phyloP scores from a whole-genome alignment of 2,113 vertebrate genomes.

The Suncus etruscus region DNA sequence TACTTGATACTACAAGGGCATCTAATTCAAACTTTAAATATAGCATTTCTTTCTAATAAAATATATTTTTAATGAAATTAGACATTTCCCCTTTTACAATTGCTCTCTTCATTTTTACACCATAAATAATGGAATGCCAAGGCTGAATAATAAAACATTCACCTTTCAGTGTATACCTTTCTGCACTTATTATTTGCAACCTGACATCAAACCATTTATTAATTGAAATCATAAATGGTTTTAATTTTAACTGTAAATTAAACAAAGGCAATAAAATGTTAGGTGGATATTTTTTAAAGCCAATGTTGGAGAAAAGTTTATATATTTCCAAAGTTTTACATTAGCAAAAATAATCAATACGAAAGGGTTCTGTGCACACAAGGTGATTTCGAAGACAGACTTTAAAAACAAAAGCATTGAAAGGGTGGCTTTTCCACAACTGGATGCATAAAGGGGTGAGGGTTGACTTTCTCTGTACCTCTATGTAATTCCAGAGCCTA shows the following conservation, averaged over 20 bases:
- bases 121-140: slow-evolving; percentile 42
- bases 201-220: slow-evolving; percentile 52
- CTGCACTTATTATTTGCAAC: slow-evolving; percentile 48
- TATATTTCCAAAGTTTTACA: background rate
- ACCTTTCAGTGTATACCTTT: slow-evolving; percentile 2
- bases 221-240: slow-evolving; percentile 40
- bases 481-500: background rate
- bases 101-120: slow-evolving; percentile 30
- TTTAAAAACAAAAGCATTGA: slow-evolving; percentile 39
- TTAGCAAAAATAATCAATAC: background rate
- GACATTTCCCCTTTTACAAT: background rate
- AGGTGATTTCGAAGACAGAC: slow-evolving; percentile 38
- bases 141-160: slow-evolving; percentile 28
- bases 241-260: slow-evolving; percentile 50
- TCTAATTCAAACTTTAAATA: slow-evolving; percentile 43
- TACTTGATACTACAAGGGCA: background rate
- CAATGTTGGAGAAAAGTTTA: background rate
- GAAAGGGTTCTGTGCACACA: background rate
- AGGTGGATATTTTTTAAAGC: background rate
- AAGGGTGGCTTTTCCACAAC: background rate
- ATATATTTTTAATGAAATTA: slow-evolving; percentile 48
- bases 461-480: background rate
- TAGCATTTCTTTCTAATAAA: slow-evolving; percentile 6
- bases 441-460: background rate
- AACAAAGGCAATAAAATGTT: slow-evolving; percentile 12